Evolutionary conservation across 2,797 vertebrate genomes (phyloP).

Genomic region (Gobio occitaniae): DNA sequence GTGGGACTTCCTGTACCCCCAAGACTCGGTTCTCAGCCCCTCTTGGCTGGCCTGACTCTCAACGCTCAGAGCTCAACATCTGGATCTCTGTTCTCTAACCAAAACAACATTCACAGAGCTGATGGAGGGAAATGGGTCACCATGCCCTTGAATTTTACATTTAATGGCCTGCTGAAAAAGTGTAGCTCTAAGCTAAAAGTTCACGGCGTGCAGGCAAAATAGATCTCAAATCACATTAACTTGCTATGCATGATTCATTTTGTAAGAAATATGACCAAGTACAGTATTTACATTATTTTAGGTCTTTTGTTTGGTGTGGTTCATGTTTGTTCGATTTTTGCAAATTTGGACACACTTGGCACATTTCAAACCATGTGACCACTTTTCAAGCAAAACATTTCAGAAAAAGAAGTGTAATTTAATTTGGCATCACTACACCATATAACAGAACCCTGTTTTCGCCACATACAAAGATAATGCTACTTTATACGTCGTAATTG

Average conservation of each 20-base stretch:
- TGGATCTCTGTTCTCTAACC: slow-evolving; percentile 59
- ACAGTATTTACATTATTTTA: neutral
- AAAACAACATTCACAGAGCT: slow-evolving; percentile 56
- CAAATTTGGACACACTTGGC: neutral
- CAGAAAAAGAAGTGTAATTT: neutral
- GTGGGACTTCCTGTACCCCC: slow-evolving; percentile 64
- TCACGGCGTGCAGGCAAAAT: neutral
- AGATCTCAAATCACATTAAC: neutral
- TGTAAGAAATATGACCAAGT: neutral
- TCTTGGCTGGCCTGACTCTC: slow-evolving; percentile 51
- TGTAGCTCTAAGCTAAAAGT: slow-evolving; percentile 41
- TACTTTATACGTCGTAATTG: too few species aligned
- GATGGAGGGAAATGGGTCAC: slow-evolving; percentile 52
- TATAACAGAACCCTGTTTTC: neutral
- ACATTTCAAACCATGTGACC: neutral
- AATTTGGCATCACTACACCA: neutral
- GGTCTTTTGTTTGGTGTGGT: neutral
- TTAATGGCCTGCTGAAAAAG: slow-evolving; percentile 53
- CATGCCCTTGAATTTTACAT: slow-evolving; percentile 52
- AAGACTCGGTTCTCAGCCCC: slow-evolving; percentile 51
- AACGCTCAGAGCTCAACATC: slow-evolving; percentile 57
- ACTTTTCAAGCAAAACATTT: slow-evolving; percentile 2
- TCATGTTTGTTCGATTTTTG: neutral
- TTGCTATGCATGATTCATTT: neutral
- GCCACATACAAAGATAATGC: neutral